A percentile compares a stretch with the other conserved stretches of the same genome.
Conservation (phyloP, 2,888 invertebrate species). For the Ypsolopha scabrella region DNA sequence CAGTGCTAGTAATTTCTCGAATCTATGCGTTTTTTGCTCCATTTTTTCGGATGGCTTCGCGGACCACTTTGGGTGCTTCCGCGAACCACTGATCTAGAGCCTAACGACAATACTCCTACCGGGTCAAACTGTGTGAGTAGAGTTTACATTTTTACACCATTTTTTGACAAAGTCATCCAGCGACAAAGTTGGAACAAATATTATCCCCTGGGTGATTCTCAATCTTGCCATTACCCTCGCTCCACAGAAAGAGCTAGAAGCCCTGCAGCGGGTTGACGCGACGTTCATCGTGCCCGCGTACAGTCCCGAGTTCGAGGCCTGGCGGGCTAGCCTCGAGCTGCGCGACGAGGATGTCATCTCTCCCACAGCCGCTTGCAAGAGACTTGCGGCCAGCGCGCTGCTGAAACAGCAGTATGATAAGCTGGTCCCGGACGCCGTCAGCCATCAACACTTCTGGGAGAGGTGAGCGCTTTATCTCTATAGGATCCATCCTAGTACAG, state of each 20-base stretch:
- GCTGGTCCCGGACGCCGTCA: conserved; percentile 78
- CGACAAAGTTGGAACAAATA: too few relatives aligned
- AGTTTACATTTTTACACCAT: too few relatives aligned
- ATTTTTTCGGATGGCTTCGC: too few relatives aligned
- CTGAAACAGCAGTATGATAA: conserved; percentile 73
- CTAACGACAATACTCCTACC: too few relatives aligned
- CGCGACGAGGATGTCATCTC: conserved; percentile 25
- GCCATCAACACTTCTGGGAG: conserved; percentile 84
- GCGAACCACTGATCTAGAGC: too few relatives aligned
- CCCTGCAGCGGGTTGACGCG: conserved; percentile 77
- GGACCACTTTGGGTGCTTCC: too few relatives aligned
- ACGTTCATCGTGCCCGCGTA: conserved; percentile 80
- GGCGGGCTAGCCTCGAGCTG: conserved; percentile 43
- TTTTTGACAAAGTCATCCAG: too few relatives aligned
- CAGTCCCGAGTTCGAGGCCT: conserved; percentile 56
- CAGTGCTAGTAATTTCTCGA: too few relatives aligned
- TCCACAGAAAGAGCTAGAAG: conserved; percentile 75
- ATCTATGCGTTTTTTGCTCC: too few relatives aligned
- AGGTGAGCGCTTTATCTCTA: conserved; percentile 45
- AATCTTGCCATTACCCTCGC: neutral
- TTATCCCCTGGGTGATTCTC: too few relatives aligned
- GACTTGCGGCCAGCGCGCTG: conserved; percentile 46
- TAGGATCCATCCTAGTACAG: too few relatives aligned
- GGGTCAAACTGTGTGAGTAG: too few relatives aligned
- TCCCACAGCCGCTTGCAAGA: conserved; percentile 22